A percentile compares a stretch with the other conserved stretches of the same genome.
Evolutionary conservation across 2,113 vertebrate genomes (phyloP).

Genomic region (Perognathus longimembris): DNA sequence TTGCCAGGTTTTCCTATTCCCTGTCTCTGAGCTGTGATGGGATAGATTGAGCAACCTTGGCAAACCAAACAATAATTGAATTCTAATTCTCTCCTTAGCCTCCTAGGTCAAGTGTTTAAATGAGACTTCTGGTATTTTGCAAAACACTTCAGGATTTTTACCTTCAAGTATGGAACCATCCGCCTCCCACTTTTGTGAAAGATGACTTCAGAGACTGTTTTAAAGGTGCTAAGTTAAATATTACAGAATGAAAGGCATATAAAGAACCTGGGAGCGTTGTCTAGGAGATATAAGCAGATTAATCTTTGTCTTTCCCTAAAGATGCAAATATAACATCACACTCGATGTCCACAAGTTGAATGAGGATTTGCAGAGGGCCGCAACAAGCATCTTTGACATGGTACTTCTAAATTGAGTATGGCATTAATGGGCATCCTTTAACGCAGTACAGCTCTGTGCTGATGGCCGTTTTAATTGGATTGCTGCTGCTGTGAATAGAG

Average conservation of each 20-base stretch:
- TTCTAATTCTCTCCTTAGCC: neutral
- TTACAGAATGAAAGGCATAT: neutral
- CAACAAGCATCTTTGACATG: slow-evolving; percentile 78
- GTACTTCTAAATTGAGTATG: slow-evolving; percentile 84
- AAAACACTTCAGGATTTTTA: neutral
- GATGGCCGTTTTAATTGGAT: slow-evolving; percentile 86
- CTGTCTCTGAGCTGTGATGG: neutral
- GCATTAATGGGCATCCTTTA: slow-evolving; percentile 83
- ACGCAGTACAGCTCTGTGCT: slow-evolving; percentile 79
- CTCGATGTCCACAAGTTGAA: slow-evolving; percentile 61
- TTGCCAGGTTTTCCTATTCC: neutral
- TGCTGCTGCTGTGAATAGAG: slow-evolving; percentile 69
- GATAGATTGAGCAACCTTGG: neutral
- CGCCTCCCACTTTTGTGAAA: neutral
- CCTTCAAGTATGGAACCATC: neutral
- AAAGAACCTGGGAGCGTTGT: neutral
- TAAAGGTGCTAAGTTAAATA: neutral
- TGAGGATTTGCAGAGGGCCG: slow-evolving; percentile 68
- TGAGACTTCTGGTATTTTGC: neutral
- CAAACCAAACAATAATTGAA: neutral
- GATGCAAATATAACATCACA: slow-evolving; percentile 75
- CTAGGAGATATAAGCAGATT: slow-evolving; percentile 36
- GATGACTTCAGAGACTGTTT: neutral
- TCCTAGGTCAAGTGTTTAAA: neutral
- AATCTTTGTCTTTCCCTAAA: slow-evolving; percentile 68